Percentiles rank a stretch among this genome's conserved stretches.
phyloP scores from a whole-genome alignment of 1,140 invertebrate species.

The Cotesia typhae region DNA sequence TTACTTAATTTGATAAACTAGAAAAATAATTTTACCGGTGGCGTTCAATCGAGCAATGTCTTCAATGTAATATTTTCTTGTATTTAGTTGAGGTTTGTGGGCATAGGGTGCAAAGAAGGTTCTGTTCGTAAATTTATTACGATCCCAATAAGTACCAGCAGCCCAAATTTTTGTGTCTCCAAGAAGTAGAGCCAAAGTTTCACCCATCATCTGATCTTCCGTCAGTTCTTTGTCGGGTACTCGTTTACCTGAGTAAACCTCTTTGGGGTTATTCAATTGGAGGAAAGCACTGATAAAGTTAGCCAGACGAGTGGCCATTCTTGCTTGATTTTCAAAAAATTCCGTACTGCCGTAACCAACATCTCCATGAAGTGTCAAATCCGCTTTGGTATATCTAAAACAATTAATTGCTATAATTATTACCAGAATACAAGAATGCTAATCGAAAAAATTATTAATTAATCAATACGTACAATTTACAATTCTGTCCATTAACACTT shows the following conservation, averaged over 20 bases:
- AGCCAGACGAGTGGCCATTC: slow-evolving; percentile 91
- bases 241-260: slow-evolving; percentile 92
- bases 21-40: slow-evolving; percentile 67
- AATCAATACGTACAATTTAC: slow-evolving; percentile 67
- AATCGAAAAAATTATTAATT: slow-evolving; percentile 27
- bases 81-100: slow-evolving; percentile 85
- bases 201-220: slow-evolving; percentile 94
- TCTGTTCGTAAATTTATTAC: slow-evolving; percentile 93
- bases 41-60: slow-evolving; percentile 84
- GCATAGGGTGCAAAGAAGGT: slow-evolving; percentile 95
- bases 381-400: slow-evolving; percentile 74
- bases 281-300: slow-evolving; percentile 95
- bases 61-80: slow-evolving; percentile 85
- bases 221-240: slow-evolving; percentile 88
- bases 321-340: slow-evolving; percentile 93
- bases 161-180: slow-evolving; percentile 92
- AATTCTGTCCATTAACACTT: slow-evolving; percentile 77
- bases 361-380: slow-evolving; percentile 82
- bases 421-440: background rate
- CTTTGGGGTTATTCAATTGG: slow-evolving; percentile 91
- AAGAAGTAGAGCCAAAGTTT: slow-evolving; percentile 89
- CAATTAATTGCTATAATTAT: slow-evolving; percentile 12
- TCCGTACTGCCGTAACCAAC: slow-evolving; percentile 85
- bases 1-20: slow-evolving; percentile 29
- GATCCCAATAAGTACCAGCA: slow-evolving; percentile 93